A percentile compares a stretch with the other conserved stretches of the same genome.
These are phyloP conservation scores for Istiophorus platypterus DNA, from an alignment of 2,113 vertebrate genomes.

Conservation along the genomic window DNA sequence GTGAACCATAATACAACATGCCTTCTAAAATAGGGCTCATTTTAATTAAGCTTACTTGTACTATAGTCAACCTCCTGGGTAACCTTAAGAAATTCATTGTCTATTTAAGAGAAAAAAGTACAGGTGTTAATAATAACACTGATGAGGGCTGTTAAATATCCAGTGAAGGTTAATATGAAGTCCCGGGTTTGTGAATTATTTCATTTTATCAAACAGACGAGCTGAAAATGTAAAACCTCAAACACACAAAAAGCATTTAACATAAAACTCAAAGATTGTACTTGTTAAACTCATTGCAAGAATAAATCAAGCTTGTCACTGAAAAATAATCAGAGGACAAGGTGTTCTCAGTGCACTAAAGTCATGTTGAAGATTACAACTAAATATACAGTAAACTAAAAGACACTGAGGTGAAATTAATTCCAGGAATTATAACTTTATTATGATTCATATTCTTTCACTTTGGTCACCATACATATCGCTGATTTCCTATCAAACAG, in stretches of 20 bases:
- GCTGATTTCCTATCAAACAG: conserved; percentile 42
- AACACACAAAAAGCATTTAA: neutral
- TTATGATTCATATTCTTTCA: conserved; percentile 69
- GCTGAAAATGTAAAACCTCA: neutral
- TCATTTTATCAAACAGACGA: neutral
- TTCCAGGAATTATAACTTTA: conserved; percentile 79
- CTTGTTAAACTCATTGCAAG: neutral
- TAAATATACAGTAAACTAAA: neutral
- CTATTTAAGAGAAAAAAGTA: too few species aligned
- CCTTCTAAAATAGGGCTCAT: too few species aligned
- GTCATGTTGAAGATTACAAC: neutral
- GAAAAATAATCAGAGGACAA: neutral
- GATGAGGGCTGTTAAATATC: too few species aligned
- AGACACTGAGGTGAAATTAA: conserved; percentile 30
- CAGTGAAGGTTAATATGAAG: too few species aligned
- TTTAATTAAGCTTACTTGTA: too few species aligned
- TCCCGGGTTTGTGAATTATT: neutral
- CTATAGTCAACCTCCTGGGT: neutral
- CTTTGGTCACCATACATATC: conserved; percentile 76
- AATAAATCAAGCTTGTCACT: neutral
- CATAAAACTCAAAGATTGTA: too few species aligned
- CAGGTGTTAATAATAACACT: too few species aligned
- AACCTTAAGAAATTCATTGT: neutral
- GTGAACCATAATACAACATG: neutral
- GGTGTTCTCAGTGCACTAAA: neutral